Evolutionary conservation across 2,888 invertebrate genomes (phyloP).

Genomic region (Zootermopsis nevadensis): DNA sequence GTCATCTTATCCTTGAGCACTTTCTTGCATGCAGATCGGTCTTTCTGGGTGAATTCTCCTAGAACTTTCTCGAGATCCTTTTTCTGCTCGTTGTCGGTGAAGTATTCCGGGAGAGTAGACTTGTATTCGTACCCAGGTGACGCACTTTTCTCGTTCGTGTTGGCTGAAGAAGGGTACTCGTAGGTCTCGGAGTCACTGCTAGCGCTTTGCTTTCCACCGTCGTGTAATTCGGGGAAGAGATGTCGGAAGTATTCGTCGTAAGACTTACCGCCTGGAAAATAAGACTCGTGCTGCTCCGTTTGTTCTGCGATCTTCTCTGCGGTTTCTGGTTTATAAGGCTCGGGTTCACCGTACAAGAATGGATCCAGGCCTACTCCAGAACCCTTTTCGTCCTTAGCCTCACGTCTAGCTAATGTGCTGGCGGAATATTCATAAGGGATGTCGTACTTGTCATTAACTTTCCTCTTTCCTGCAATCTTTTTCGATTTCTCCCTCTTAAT

Average conservation of each 20-base stretch:
- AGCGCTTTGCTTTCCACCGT: slow-evolving; percentile 25
- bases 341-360: slow-evolving; percentile 50
- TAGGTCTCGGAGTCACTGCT: slow-evolving; percentile 36
- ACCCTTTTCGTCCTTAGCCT: background rate
- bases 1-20: slow-evolving; percentile 80
- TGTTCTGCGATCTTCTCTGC: slow-evolving; percentile 57
- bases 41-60: slow-evolving; percentile 79
- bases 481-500: background rate
- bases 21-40: slow-evolving; percentile 78
- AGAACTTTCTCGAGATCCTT: slow-evolving; percentile 77
- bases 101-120: slow-evolving; percentile 45
- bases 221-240: slow-evolving; percentile 62
- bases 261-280: slow-evolving; percentile 50
- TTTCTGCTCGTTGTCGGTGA: slow-evolving; percentile 67
- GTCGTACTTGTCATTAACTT: background rate
- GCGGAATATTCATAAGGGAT: slow-evolving; percentile 1
- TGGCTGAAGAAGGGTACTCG: slow-evolving; percentile 16
- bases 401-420: background rate
- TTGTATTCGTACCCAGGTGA: slow-evolving; percentile 43
- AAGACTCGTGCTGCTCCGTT: slow-evolving; percentile 54
- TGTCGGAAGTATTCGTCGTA: slow-evolving; percentile 64
- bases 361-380: slow-evolving; percentile 49
- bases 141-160: background rate
- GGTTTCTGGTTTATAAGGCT: slow-evolving; percentile 28
- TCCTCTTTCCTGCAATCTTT: background rate